A percentile compares a stretch with the other conserved stretches of the same genome.
Conservation (phyloP, 1,140 invertebrate genomes). For the Drosophila grimshawi region DNA sequence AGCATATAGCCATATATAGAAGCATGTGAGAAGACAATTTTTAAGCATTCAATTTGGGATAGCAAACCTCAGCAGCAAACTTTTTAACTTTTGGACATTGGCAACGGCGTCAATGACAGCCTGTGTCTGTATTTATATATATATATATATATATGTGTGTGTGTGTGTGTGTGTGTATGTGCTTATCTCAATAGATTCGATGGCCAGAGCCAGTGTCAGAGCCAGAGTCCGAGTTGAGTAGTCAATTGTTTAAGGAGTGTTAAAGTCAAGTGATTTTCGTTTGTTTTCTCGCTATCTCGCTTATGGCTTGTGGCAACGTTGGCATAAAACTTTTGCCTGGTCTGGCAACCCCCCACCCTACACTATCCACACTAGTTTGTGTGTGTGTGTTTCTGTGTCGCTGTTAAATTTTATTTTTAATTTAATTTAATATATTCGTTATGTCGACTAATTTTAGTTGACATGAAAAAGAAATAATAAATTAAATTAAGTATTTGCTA, state of each 20-base stretch:
- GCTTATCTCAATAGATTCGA: conserved; percentile 71
- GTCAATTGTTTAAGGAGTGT: conserved; percentile 82
- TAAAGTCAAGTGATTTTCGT: conserved; percentile 73
- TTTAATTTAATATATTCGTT: background rate
- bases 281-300: conserved; percentile 43
- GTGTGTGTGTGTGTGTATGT: conserved; percentile 19
- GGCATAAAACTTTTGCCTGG: conserved; percentile 71
- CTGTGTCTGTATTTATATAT: conserved; percentile 15
- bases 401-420: conserved; percentile 21
- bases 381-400: background rate
- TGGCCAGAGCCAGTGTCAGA: conserved; percentile 28
- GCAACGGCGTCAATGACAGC: conserved; percentile 43
- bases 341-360: conserved; percentile 50
- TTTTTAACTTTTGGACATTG: conserved; percentile 61
- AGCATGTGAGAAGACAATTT: background rate
- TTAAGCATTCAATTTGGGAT: conserved; percentile 5
- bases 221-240: conserved; percentile 5
- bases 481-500: background rate
- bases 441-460: background rate
- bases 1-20: background rate
- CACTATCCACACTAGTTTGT: background rate
- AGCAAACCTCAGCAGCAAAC: conserved; percentile 38
- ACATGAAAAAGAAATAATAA: too few relatives aligned
- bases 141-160: too few relatives aligned
- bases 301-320: conserved; percentile 77